Base-by-base conservation (phyloP, 2,113 vertebrate genomes). In the Fulmarus glacialis region DNA sequence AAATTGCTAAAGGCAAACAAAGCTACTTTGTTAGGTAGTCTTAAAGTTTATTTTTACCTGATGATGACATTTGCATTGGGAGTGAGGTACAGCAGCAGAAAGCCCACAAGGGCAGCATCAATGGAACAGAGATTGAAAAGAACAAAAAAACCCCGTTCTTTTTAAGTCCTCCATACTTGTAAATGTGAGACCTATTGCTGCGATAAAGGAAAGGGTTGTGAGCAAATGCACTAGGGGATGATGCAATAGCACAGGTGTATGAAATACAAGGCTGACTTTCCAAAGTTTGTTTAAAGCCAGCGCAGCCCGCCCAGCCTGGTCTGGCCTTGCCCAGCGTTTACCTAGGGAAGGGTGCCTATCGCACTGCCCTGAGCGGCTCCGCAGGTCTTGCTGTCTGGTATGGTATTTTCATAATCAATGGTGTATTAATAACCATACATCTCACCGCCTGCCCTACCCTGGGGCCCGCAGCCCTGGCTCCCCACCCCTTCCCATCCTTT, bases 11-110 rank as follows among this genome's bases (percentile, higher is more conserved):
- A 95, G 94, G 96, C 96, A 97, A 97, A 97, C 95, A 97, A 85
- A 97, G 89, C 91, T 96, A 95, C 95, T 96, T 97, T 97, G 89
- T 93, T 91, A 87, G 91, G 70, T 94, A 89, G 91, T 74, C 84
- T 96, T 91, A 91, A 80, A 81, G 89, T 96, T 97, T 96, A 91
- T 97, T 96, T 97, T 96, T 91, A 97, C 91, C 87, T 96, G 94
- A 96, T 94, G 95, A 96, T 97, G 95, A 96, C 89, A 97, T 97
- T 96, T 97, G 96, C 96, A 94, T 96, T 97, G 95, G 91, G 95
- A 96, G 91, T 73, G 89, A 87, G 87, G 91, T 91, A 88, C 73
- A 85, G 89, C 89, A 70, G 74, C 29, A 94, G 93, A 95, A 93
- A 96, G 91, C 95, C 93, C 95, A 93, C 84, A 82, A 94, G 94